Evolutionary conservation across 1,140 invertebrate species (phyloP).

Genomic region (Trichonephila clavipes): DNA sequence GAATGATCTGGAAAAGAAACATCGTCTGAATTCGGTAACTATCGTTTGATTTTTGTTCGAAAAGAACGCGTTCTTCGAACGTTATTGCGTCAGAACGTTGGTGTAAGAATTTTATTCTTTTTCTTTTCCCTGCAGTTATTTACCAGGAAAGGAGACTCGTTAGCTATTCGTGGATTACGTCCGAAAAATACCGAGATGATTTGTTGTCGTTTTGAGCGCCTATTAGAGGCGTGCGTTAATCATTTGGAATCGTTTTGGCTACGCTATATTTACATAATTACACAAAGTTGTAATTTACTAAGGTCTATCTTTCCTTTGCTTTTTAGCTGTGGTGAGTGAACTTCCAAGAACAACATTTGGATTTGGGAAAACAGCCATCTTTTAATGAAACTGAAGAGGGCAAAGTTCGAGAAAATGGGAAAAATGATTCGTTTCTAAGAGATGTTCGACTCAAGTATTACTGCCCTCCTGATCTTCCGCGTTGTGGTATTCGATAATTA

Average conservation of each 20-base stretch:
- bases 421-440: background rate
- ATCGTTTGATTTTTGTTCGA: constrained; percentile 2
- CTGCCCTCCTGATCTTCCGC: background rate
- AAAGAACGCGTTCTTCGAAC: constrained; percentile 2
- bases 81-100: constrained; percentile 7
- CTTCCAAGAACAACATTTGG: constrained; percentile 16
- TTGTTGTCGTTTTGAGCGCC: background rate
- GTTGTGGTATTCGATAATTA: too few species aligned
- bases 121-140: background rate
- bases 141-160: background rate
- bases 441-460: background rate
- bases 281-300: background rate
- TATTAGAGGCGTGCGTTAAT: background rate
- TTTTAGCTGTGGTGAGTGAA: background rate
- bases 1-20: constrained; percentile 18
- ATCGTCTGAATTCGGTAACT: constrained; percentile 17
- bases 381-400: background rate
- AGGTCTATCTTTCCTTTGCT: background rate
- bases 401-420: background rate
- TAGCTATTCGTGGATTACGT: background rate
- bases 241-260: background rate
- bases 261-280: constrained; percentile 15
- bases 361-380: background rate
- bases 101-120: background rate
- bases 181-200: constrained; percentile 3